Evolutionary conservation across 2,888 invertebrate genomes (phyloP), one percentile per base, ranked within the genome.

Genomic region (Tipula helvola): DNA sequence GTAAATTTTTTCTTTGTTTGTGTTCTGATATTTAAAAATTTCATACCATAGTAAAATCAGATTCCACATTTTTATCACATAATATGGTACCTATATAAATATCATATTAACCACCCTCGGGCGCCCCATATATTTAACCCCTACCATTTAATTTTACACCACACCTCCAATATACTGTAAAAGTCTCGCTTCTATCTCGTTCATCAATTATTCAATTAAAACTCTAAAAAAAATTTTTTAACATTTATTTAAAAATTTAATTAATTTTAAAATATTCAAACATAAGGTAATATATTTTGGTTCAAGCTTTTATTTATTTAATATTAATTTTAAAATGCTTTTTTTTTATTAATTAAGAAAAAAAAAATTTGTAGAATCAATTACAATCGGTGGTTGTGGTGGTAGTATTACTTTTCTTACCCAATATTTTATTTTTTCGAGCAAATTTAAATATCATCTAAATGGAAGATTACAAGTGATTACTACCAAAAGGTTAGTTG

Each of bases 221-320:
- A 28, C 10, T 28, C 28, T 28, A 57, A 47, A 52, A 71, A 57
- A 71, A 71, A 28, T 71, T 28, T 71, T 57, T 57, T 57, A 71
- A 71, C 28, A 71, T 71, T 71, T 71, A 71, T 71, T 71, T 71
- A 71, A 71, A 28, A 71, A 71, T 71, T 71, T 71, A 71, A 71
- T 71, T 71, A 71, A 71, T 71, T 71, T 71, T 71, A 71, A 71
- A 71, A 71, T 71, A 71, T 71, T 71, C 71, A 71, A 71, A 71
- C 71, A 71, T 71, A 28, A 71, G 71, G 71, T 71, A 71, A 52
- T 52, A 5, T 52, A 16, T 52, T 71, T 71, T 28, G 71, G 71
- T 71, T 71, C 71, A 71, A 71, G 71, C 71, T 71, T 10, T 71
- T 28, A 71, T 71, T 71, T 57, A 57, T 57, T 57, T 57, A 4